Evolutionary conservation across 2,797 vertebrate species (phyloP).

Genomic region (Halcyon leucocephala): DNA sequence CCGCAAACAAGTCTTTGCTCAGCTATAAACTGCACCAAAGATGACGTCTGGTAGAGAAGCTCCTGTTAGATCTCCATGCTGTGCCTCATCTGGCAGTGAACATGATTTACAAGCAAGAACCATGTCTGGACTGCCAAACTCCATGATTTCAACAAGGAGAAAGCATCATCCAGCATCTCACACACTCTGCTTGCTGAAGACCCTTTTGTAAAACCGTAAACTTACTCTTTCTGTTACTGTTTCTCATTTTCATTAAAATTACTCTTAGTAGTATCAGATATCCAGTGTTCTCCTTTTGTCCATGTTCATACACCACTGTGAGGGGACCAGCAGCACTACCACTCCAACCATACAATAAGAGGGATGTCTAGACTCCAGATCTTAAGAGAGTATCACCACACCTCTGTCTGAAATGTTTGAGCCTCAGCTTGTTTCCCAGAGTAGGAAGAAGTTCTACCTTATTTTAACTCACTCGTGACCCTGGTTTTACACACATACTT

Average conservation of each 20-base stretch:
- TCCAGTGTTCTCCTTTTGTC: not conserved
- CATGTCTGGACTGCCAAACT: not conserved
- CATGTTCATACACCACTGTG: fast-evolving
- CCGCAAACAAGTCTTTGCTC: not conserved
- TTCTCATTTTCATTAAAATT: not conserved
- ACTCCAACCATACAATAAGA: not conserved
- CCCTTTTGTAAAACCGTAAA: not conserved
- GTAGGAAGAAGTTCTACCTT: not conserved
- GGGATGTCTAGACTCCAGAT: not conserved
- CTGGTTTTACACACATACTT: not conserved
- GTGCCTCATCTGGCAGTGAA: not conserved
- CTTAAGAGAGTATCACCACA: not conserved
- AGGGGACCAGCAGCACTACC: not conserved
- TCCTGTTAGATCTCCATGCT: not conserved
- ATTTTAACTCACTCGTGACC: not conserved
- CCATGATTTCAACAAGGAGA: not conserved
- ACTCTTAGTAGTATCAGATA: not conserved
- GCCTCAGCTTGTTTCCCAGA: not conserved
- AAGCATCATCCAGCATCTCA: fast-evolving
- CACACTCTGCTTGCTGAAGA: not conserved
- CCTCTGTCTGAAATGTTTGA: not conserved
- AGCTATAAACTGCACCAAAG: not conserved
- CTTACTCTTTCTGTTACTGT: not conserved
- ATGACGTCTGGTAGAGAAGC: not conserved
- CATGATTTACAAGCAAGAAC: not conserved